These are phyloP conservation scores for Rhizomys pruinosus DNA, from an alignment of 2,113 vertebrate species.

Conservation along the genomic window DNA sequence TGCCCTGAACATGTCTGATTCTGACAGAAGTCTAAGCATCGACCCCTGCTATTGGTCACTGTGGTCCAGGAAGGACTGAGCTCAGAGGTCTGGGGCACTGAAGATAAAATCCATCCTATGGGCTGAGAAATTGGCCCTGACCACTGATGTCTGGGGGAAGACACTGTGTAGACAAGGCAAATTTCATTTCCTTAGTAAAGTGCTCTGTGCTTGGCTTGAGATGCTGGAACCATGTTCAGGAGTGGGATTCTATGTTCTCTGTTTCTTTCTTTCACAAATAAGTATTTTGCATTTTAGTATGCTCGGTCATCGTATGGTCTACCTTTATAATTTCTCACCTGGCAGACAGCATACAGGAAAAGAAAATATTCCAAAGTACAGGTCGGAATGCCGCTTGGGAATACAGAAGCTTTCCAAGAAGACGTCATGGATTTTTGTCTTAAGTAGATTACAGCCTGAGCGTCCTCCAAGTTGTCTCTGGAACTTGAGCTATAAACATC, in stretches of 20 bases:
- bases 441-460: slow-evolving; percentile 75
- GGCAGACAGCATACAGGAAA: slow-evolving; percentile 81
- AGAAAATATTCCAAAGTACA: slow-evolving; percentile 51
- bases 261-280: slow-evolving; percentile 67
- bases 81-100: neutral
- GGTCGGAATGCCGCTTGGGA: slow-evolving; percentile 82
- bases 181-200: neutral
- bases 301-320: slow-evolving; percentile 79
- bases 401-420: slow-evolving; percentile 80
- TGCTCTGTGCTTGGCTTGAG: neutral
- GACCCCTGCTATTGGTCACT: neutral
- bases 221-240: neutral
- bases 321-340: slow-evolving; percentile 84
- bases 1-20: neutral
- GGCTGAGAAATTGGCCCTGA: neutral
- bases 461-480: slow-evolving; percentile 76
- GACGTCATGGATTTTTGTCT: slow-evolving; percentile 81
- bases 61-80: neutral
- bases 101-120: neutral
- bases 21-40: neutral
- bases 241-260: neutral
- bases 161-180: neutral
- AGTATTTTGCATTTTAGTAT: slow-evolving; percentile 81
- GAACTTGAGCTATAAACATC: slow-evolving; percentile 76
- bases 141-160: neutral